Evolutionary conservation across 35 echinoderm and acorn worm species (phyloP).

Genomic region (Ptychodera flava): DNA sequence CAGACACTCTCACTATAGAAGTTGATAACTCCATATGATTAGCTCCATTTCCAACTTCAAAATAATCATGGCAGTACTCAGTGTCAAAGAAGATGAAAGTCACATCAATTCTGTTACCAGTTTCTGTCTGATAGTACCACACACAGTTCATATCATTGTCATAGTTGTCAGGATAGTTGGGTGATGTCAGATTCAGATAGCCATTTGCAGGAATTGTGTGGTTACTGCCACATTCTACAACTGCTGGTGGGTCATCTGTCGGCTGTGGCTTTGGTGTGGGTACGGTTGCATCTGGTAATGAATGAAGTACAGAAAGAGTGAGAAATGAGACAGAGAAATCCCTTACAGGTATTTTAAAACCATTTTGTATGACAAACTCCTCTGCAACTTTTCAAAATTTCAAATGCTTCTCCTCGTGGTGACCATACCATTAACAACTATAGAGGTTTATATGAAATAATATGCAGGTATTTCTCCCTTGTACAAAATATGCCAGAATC

Average conservation of each 20-base stretch:
- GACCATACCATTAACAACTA: too few relatives aligned
- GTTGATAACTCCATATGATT: neutral
- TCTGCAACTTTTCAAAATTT: too few relatives aligned
- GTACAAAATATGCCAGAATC: too few relatives aligned
- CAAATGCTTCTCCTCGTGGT: too few relatives aligned
- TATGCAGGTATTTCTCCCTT: too few relatives aligned
- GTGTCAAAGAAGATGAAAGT: constrained; percentile 63
- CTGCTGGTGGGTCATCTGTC: neutral
- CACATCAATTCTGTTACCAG: constrained; percentile 41
- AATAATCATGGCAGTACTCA: constrained; percentile 51
- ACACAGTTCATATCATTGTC: constrained; percentile 51
- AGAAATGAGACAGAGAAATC: too few relatives aligned
- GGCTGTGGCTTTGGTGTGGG: neutral
- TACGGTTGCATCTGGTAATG: too few relatives aligned
- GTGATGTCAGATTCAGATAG: constrained; percentile 45
- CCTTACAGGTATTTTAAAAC: too few relatives aligned
- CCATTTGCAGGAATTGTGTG: constrained; percentile 12
- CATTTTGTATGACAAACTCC: too few relatives aligned
- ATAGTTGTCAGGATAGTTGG: constrained; percentile 85
- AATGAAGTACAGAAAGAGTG: too few relatives aligned
- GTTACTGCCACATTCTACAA: constrained; percentile 53
- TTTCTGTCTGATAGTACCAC: constrained; percentile 40
- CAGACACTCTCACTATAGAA: neutral
- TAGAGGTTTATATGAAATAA: too few relatives aligned
- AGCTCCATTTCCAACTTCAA: constrained; percentile 64